Evolutionary conservation across 2,797 vertebrate species (phyloP), one percentile per base, ranked within the genome.

Genomic region (Rhynchotus rufescens): DNA sequence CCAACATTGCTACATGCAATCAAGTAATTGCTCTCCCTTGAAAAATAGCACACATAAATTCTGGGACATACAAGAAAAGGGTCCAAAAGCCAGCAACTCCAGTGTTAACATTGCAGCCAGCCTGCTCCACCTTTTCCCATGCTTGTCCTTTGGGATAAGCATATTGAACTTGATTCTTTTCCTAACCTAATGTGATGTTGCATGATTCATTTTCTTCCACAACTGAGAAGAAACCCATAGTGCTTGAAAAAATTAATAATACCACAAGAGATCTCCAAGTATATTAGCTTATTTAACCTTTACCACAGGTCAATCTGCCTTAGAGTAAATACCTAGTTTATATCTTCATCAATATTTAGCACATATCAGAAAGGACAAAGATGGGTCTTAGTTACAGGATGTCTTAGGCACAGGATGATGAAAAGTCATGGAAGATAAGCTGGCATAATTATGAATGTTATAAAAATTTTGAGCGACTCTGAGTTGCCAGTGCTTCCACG

Each of bases 251-350:
- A 42, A n/a, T 36, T 5, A 59, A 15, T 19, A 77, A 56, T 23
- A 77, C 62, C 5, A 56, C 78, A 86, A 67, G 26, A 30, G 10
- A 32, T 40, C 11, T 32, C 25, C 34, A 56, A 60, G 25, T 15
- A 45, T 36, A 72, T n/a, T 47, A n/a, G 10, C 6, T 67, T 52
- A 23, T 71, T 88, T 90, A 54, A 15, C 38, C 8, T 67, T 34
- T 26, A 21, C 19, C 17, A 61, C 9, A 61, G 56, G 42, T 82
- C 84, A 77, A 26, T 52, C 80, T 52, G 30, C 12, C 86, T 86
- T 2, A 2, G 44, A 2, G 1, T 0, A 0, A 1, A 0, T 34
- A 2, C 25, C 32, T 57, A 61, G 51, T 30, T 59, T 76, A 5
- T 32, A 64, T 64, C 47, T 60, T 60, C 49, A 47, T 74, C 86